A percentile compares a stretch with the other conserved stretches of the same genome.
phyloP scores from a whole-genome alignment of 2,888 invertebrate genomes.

The Athripsodes cinereus region DNA sequence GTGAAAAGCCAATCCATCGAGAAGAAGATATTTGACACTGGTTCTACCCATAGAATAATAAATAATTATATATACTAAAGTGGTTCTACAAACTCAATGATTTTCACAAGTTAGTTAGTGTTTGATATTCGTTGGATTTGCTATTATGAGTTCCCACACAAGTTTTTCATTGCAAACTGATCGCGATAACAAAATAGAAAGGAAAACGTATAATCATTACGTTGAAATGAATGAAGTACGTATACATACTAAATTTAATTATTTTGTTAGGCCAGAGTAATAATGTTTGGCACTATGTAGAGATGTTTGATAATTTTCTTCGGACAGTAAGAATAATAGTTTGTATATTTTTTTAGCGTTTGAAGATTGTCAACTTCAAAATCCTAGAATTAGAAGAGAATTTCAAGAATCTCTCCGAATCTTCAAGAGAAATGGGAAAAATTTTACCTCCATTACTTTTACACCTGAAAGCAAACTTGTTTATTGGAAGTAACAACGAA shows the following conservation, averaged over 20 bases:
- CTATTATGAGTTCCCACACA: constrained; percentile 21
- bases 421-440: constrained; percentile 16
- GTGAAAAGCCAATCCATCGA: too few relatives aligned
- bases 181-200: constrained; percentile 14
- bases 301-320: too few relatives aligned
- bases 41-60: too few relatives aligned
- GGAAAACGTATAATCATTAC: constrained; percentile 18
- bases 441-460: constrained; percentile 18
- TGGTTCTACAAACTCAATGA: too few relatives aligned
- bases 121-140: too few relatives aligned
- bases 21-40: too few relatives aligned
- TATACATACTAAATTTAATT: too few relatives aligned
- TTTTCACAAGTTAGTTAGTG: too few relatives aligned
- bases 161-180: constrained; percentile 12
- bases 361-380: constrained; percentile 44
- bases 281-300: too few relatives aligned
- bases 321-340: background rate
- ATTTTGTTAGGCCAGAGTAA: too few relatives aligned
- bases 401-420: constrained; percentile 18
- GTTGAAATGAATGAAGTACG: constrained; percentile 22
- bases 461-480: constrained; percentile 14
- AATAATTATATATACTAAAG: too few relatives aligned
- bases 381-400: constrained; percentile 38
- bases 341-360: constrained; percentile 33
- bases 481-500: background rate